phyloP scores from a whole-genome alignment of 1,140 invertebrate species.

The Bombus pyrosoma region DNA sequence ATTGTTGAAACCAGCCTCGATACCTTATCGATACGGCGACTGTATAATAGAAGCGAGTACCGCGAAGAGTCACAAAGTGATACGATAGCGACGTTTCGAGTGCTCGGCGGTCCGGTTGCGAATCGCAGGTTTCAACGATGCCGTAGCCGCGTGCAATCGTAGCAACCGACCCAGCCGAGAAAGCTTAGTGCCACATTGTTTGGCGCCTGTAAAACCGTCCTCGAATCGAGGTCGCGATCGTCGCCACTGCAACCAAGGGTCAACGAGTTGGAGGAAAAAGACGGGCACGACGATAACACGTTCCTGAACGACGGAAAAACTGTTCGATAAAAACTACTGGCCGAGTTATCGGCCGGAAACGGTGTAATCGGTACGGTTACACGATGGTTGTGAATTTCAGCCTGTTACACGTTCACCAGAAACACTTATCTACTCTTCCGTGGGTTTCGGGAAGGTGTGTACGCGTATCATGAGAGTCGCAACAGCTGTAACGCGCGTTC shows the following conservation, averaged over 20 bases:
- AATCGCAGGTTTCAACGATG: slow-evolving; percentile 27
- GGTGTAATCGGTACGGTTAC: slow-evolving; percentile 19
- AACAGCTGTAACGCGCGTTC: not conserved
- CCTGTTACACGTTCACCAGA: not conserved
- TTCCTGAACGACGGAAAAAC: slow-evolving; percentile 31
- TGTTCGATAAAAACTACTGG: slow-evolving; percentile 19
- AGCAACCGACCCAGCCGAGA: slow-evolving; percentile 14
- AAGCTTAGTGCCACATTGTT: slow-evolving; percentile 17
- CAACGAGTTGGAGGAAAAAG: slow-evolving; percentile 35
- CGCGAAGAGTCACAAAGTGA: not conserved
- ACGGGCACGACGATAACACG: slow-evolving; percentile 28
- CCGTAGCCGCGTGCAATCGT: slow-evolving; percentile 17
- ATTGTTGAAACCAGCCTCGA: not conserved
- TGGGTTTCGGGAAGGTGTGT: too few relatives aligned
- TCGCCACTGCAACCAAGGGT: not conserved
- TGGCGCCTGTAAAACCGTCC: slow-evolving; percentile 13
- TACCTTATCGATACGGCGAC: not conserved
- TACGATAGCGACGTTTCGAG: slow-evolving; percentile 25
- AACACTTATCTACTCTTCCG: too few relatives aligned
- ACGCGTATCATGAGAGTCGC: not conserved
- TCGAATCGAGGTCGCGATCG: not conserved
- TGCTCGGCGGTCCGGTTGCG: slow-evolving; percentile 18
- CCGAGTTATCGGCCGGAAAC: slow-evolving; percentile 44
- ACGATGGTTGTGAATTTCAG: not conserved
- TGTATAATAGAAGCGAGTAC: not conserved